Conservation (phyloP, 2,888 invertebrate species). For the Choristoneura rosaceana region DNA sequence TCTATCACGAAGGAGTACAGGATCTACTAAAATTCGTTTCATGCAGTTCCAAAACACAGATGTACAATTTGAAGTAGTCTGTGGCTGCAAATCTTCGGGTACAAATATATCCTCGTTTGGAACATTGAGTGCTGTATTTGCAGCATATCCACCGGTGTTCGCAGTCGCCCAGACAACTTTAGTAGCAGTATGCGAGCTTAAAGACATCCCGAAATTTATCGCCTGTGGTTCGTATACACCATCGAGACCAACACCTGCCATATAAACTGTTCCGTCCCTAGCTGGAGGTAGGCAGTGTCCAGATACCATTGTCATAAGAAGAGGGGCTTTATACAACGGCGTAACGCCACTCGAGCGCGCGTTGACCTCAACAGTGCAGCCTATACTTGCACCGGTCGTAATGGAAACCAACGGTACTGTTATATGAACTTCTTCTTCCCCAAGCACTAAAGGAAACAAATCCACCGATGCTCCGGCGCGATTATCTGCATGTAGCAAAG, state of each 20-base stretch:
- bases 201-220: constrained; percentile 68
- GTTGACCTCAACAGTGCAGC: constrained; percentile 58
- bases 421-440: constrained; percentile 62
- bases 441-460: constrained; percentile 70
- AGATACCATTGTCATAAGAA: constrained; percentile 71
- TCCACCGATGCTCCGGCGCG: constrained; percentile 72
- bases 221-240: constrained; percentile 53
- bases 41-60: constrained; percentile 75
- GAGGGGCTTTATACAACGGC: constrained; percentile 54
- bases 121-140: constrained; percentile 60
- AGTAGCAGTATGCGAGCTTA: constrained; percentile 58
- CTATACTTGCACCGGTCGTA: constrained; percentile 56
- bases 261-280: constrained; percentile 70
- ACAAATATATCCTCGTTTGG: constrained; percentile 67
- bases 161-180: constrained; percentile 72
- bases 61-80: constrained; percentile 54
- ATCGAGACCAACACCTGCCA: constrained; percentile 69
- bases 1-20: constrained; percentile 55
- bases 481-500: constrained; percentile 66
- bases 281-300: constrained; percentile 70
- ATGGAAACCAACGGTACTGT: constrained; percentile 58
- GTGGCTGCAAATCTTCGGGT: constrained; percentile 57
- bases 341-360: constrained; percentile 52
- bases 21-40: constrained; percentile 71
- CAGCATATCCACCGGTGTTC: constrained; percentile 60